phyloP scores from a whole-genome alignment of 2,888 invertebrate genomes.

The Sericinus montela region DNA sequence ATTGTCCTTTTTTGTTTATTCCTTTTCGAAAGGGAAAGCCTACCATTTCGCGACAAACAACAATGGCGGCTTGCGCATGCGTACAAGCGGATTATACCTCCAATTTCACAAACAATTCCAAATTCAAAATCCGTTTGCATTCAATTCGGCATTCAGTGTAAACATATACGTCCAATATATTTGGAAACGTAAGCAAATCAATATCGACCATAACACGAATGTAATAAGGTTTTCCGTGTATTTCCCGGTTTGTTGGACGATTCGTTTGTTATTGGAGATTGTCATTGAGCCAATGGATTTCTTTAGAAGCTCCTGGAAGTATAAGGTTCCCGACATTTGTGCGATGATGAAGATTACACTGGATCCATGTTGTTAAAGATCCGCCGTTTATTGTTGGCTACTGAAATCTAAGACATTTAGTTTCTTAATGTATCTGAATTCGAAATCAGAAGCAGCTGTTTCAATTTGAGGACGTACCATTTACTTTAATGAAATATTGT shows the following conservation, averaged over 20 bases:
- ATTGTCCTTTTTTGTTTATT: not conserved
- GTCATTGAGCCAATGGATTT: constrained; percentile 34
- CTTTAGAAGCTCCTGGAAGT: constrained; percentile 14
- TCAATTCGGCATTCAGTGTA: constrained; percentile 53
- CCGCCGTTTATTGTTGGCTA: constrained; percentile 20
- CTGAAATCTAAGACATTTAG: constrained; percentile 2
- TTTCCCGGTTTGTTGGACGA: not conserved
- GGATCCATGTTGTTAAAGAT: not conserved
- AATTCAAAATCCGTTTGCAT: constrained; percentile 33
- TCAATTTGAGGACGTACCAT: too few relatives aligned
- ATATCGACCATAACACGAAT: not conserved
- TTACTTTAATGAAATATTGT: too few relatives aligned
- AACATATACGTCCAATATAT: constrained; percentile 26
- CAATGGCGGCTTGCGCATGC: constrained; percentile 44
- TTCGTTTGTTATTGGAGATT: constrained; percentile 39
- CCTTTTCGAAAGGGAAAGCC: constrained; percentile 1
- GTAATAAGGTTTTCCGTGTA: not conserved
- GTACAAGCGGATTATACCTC: constrained; percentile 52
- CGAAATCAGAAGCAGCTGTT: not conserved
- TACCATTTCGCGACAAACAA: constrained; percentile 18
- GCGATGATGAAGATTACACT: constrained; percentile 6
- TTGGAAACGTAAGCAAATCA: constrained; percentile 24
- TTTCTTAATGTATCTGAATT: not conserved
- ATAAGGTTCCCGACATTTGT: constrained; percentile 13
- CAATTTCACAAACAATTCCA: constrained; percentile 57